These are phyloP conservation scores for Ahaetulla prasina DNA, from an alignment of 2,113 vertebrate species.

Conservation along the genomic window DNA sequence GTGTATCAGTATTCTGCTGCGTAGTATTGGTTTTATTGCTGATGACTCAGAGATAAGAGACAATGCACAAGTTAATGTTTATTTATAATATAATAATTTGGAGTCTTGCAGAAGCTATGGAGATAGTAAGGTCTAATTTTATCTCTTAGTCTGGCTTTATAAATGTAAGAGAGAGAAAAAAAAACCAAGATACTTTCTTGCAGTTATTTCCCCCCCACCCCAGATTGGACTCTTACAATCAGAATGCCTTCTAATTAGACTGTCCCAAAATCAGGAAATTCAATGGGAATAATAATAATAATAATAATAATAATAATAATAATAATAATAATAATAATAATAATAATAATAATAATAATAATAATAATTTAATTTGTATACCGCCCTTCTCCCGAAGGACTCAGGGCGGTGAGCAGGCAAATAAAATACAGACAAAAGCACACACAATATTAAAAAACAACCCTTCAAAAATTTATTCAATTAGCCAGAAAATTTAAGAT, in stretches of 20 bases:
- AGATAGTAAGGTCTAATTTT: slow-evolving; percentile 30
- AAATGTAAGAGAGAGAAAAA: not conserved
- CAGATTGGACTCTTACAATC: not conserved
- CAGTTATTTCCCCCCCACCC: not conserved
- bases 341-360: too few relatives aligned
- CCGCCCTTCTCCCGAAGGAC: too few relatives aligned
- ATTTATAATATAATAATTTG: slow-evolving; percentile 30
- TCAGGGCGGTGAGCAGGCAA: too few relatives aligned
- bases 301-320: too few relatives aligned
- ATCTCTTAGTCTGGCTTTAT: slow-evolving; percentile 20
- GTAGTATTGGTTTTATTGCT: slow-evolving; percentile 56
- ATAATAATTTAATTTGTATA: too few relatives aligned
- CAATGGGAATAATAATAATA: not conserved
- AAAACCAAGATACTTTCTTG: not conserved
- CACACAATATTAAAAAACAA: too few relatives aligned
- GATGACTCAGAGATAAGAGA: slow-evolving; percentile 55
- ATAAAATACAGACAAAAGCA: too few relatives aligned
- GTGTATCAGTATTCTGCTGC: slow-evolving; percentile 55
- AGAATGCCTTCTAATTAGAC: not conserved
- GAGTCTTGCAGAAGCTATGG: slow-evolving; percentile 31
- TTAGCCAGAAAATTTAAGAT: too few relatives aligned
- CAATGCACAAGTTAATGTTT: slow-evolving; percentile 56
- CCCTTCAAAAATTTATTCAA: too few relatives aligned
- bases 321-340: too few relatives aligned
- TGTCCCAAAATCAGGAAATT: not conserved